phyloP scores from a whole-genome alignment of 2,888 invertebrate species.

The Orchestes rusci region DNA sequence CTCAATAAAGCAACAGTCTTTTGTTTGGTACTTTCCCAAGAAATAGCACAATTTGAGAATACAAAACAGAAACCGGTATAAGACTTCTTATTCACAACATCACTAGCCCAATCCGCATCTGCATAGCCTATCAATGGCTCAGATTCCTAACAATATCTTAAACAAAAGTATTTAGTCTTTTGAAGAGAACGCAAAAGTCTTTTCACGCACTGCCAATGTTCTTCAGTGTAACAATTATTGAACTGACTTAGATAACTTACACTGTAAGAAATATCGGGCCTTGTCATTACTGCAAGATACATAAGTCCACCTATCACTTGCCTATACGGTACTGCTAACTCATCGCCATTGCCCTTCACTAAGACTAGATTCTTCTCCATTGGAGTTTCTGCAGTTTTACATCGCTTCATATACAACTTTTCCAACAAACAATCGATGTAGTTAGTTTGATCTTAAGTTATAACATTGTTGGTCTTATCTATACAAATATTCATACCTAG shows the following conservation, averaged over 20 bases:
- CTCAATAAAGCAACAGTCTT: conserved; percentile 31
- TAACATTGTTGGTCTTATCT: no score
- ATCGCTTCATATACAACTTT: conserved; percentile 14
- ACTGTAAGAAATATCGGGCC: conserved; percentile 21
- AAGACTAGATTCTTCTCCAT: no score
- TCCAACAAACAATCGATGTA: conserved; percentile 11
- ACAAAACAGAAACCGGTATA: conserved; percentile 31
- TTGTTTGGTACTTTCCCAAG: conserved; percentile 32
- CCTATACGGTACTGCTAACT: no score
- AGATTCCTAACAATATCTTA: no score
- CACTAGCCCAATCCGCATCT: no score
- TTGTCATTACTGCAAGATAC: conserved; percentile 22
- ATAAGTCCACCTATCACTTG: no score
- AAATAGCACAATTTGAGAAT: conserved; percentile 25
- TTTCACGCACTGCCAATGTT: conserved; percentile 10
- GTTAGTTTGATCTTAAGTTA: conserved; percentile 13
- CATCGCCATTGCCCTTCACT: no score
- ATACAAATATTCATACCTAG: no score
- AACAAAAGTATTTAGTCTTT: conserved; percentile 7
- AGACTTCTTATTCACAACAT: no score
- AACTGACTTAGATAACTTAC: conserved; percentile 23
- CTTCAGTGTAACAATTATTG: conserved; percentile 7
- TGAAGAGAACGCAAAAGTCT: conserved; percentile 11
- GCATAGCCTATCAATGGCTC: no score
- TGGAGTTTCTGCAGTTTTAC: no score